Conservation (phyloP, 2,113 vertebrate genomes). For the Pionites leucogaster region DNA sequence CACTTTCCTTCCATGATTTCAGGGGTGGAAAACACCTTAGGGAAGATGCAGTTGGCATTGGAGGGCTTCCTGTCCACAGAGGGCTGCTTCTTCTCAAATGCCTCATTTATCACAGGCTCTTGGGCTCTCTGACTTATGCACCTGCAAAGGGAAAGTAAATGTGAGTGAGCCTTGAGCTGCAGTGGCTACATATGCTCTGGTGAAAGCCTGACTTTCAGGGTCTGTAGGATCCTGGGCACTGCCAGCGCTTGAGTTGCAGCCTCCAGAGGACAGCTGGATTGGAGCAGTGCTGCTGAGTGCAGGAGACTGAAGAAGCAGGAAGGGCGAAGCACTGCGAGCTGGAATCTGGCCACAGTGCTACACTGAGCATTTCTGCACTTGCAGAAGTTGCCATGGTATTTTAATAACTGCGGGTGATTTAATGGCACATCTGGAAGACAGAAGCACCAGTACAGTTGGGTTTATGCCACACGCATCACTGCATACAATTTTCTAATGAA, state of each 20-base stretch:
- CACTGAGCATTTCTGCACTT: background rate
- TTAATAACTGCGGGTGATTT: background rate
- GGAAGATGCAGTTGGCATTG: background rate
- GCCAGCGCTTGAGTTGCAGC: background rate
- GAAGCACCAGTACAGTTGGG: background rate
- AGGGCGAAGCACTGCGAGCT: background rate
- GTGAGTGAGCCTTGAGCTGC: background rate
- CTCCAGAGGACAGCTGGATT: background rate
- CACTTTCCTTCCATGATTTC: background rate
- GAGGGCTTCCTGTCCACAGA: background rate
- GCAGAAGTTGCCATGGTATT: conserved; percentile 31
- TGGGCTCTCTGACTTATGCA: background rate
- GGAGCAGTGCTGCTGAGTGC: accelerated
- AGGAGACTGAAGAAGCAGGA: background rate
- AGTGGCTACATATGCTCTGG: background rate
- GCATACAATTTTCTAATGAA: background rate
- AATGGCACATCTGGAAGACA: background rate
- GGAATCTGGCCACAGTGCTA: background rate
- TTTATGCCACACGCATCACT: background rate
- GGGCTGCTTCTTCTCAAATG: background rate
- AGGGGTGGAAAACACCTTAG: background rate
- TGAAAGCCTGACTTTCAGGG: background rate
- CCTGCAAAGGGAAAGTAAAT: background rate
- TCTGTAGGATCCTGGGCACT: accelerated
- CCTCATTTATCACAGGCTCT: accelerated